Base-by-base conservation (phyloP, 2,797 vertebrate species). In the Galago senegalensis region DNA sequence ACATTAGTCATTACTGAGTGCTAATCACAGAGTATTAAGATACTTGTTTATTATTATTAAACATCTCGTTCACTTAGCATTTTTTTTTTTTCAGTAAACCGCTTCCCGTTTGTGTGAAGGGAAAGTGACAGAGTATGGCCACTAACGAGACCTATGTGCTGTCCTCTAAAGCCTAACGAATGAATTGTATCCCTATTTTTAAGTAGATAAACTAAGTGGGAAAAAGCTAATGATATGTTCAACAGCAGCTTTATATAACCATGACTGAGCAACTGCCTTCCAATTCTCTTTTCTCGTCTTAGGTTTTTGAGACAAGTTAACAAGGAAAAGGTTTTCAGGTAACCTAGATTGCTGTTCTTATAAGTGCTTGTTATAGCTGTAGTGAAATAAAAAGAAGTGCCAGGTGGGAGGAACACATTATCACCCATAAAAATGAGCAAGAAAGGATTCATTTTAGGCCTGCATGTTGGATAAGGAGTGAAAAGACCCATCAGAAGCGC, bases 261-360 rank as follows among this genome's bases (percentile, higher is more conserved):
- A 84, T 43, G 58, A 56, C 56, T 72, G 84, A 95, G 82, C 37
- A n/a, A 46, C 72, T 67, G 92, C 63, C 69, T 95, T 92, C 87
- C 23, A 86, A 69, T 91, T 93, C 76, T 5, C 25, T 96, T 77
- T 77, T 94, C 89, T 91, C 90, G 89, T 80, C 84, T 92, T 94
- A 56, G 60, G 53, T 84, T 95, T 92, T 75, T 58, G 80, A 88
- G 91, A 40, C 72, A 87, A 94, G 95, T 89, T 97, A 97, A 96
- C 94, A 93, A 96, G 93, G 93, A 94, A 95, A 93, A 97, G 96
- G 93, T 97, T 97, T 98, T 96, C 96, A 98, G 97, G 96, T 97
- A 97, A 97, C 97, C 95, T 92, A 94, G 87, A 97, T 92, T 88
- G 93, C 89, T 34, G 93, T 90, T 97, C 91, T 94, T 90, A 16